A percentile compares a stretch with the other conserved stretches of the same genome.
Conservation (phyloP, 2,797 vertebrate genomes). For the Brotogeris chrysoptera region DNA sequence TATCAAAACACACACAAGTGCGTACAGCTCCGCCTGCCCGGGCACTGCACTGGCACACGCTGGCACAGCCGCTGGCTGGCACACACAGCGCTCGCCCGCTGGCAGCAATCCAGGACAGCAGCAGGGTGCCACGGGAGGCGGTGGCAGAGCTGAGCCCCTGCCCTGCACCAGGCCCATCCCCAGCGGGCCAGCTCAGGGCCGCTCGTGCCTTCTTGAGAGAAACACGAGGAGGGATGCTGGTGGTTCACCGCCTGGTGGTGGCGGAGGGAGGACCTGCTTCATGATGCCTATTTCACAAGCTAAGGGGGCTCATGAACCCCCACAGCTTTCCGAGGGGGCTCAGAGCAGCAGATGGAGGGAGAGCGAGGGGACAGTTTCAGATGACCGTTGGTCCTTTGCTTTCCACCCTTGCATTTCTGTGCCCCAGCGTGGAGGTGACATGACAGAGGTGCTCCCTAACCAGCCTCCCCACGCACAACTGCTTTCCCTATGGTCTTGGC, state of each 20-base stretch:
- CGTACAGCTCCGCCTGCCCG: accelerated
- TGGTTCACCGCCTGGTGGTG: accelerated
- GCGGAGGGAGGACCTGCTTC: not conserved
- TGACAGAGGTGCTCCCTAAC: not conserved
- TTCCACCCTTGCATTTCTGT: not conserved
- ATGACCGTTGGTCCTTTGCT: not conserved
- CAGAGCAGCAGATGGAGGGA: not conserved
- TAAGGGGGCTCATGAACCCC: not conserved
- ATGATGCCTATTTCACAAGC: not conserved
- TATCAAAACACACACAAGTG: not conserved
- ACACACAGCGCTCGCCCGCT: accelerated
- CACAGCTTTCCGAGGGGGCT: not conserved
- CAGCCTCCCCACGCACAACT: not conserved
- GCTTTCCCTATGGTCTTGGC: not conserved
- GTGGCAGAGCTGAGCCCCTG: not conserved
- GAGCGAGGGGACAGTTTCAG: not conserved
- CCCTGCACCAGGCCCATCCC: accelerated
- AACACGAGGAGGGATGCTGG: not conserved
- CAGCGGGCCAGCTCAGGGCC: not conserved
- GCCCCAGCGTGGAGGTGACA: not conserved
- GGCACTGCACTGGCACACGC: accelerated
- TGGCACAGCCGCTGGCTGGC: accelerated
- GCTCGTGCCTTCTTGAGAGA: not conserved
- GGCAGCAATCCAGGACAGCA: not conserved
- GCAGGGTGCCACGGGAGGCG: not conserved